Evolutionary conservation across 2,797 vertebrate species (phyloP), one percentile per base, ranked within the genome.

Genomic region (Sus cebifrons): DNA sequence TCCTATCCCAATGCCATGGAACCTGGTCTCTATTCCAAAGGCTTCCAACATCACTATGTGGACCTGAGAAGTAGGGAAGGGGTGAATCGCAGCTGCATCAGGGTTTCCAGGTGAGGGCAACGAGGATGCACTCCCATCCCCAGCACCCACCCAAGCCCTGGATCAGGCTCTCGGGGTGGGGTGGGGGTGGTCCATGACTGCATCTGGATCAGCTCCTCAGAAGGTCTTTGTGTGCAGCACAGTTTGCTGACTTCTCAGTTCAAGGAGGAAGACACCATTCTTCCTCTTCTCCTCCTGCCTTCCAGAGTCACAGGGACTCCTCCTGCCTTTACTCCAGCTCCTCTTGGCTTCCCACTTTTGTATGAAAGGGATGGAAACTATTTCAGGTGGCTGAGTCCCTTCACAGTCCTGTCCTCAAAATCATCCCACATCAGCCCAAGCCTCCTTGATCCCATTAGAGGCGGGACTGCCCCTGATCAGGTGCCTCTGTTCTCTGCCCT

Each of bases 401-500:
- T 36, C 17, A 5, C 2, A 2, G 9, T 32, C n/a, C 54, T 4
- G 5, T 75, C 23, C 14, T 68, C 1, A 18, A 60, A 65, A 25
- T 36, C 73, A 27, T 6, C 58, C 64, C 4, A 6, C 0, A 6
- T 54, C 40, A 32, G 25, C 60, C 21, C 17, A 6, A 84, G 54
- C 11, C 40, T 27, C 27, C 68, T 64, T 23, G 6, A 15, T 20
- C 21, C n/a, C 29, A 16, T 16, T 23, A 5, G 60, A 49, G 64
- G 36, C 0, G 11, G 13, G 27, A 20, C 25, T 4, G 1, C 27
- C 13, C 20, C 7, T 0, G 2, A 5, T 44, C 10, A 40, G 17
- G n/a, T 17, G 0, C 5, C 20, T 17, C 25, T 1, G 0, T 2
- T 20, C 25, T 79, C 49, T 16, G n/a, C 8, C 3, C 5, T 0